These are phyloP conservation scores for Leptura quadrifasciata DNA, from an alignment of 2,888 invertebrate genomes.

Conservation along the genomic window DNA sequence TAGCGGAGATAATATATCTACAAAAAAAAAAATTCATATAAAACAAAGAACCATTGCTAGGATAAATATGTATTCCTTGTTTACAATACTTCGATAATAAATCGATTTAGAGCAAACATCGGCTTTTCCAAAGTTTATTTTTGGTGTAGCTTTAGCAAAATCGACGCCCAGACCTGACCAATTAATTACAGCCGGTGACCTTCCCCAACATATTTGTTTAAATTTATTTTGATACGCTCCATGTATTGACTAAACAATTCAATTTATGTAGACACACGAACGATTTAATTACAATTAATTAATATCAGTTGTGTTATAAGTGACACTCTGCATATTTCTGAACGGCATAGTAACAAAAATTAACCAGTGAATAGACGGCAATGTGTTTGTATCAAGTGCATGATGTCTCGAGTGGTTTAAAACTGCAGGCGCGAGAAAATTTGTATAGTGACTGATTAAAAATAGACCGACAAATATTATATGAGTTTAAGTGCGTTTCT, in stretches of 20 bases:
- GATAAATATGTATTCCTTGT: too few species aligned
- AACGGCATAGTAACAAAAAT: conserved; percentile 6
- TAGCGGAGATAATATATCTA: too few species aligned
- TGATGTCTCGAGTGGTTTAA: conserved; percentile 10
- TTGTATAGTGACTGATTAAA: neutral
- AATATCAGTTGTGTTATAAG: neutral
- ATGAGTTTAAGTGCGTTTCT: neutral
- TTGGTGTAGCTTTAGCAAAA: neutral
- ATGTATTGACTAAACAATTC: neutral
- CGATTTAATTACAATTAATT: conserved; percentile 3
- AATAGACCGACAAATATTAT: neutral
- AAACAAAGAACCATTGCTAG: too few species aligned
- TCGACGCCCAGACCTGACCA: neutral
- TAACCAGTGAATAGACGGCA: neutral
- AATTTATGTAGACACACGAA: conserved; percentile 11
- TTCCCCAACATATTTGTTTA: conserved; percentile 15
- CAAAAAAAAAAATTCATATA: too few species aligned
- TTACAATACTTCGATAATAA: too few species aligned
- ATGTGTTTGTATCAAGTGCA: conserved; percentile 9
- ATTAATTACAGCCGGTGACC: neutral
- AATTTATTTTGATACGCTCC: neutral
- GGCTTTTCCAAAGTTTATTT: neutral
- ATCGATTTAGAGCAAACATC: too few species aligned
- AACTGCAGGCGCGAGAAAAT: neutral
- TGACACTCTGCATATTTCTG: conserved; percentile 13